phyloP scores from a whole-genome alignment of 2,888 invertebrate species.

The Apotomis betuletana region DNA sequence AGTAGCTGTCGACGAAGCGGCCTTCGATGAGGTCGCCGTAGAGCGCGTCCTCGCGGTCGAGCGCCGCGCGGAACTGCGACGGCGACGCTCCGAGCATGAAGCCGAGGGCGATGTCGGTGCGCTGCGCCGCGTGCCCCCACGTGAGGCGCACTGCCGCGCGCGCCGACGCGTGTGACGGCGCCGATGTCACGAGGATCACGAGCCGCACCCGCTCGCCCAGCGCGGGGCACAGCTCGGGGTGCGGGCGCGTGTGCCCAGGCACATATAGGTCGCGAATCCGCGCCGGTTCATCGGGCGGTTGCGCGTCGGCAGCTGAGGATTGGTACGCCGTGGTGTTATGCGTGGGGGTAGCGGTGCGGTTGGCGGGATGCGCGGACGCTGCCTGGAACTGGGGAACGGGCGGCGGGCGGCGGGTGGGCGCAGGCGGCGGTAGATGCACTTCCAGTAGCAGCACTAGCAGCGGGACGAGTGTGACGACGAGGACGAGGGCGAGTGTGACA shows the following conservation, averaged over 20 bases:
- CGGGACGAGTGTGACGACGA: slow-evolving; percentile 37
- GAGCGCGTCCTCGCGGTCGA: slow-evolving; percentile 86
- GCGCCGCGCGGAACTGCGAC: slow-evolving; percentile 72
- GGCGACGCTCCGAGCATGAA: slow-evolving; percentile 85
- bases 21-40: slow-evolving; percentile 91
- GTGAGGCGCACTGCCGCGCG: slow-evolving; percentile 91
- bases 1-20: slow-evolving; percentile 89
- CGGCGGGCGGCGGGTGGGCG: slow-evolving; percentile 47
- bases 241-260: slow-evolving; percentile 86
- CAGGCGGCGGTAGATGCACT: slow-evolving; percentile 47
- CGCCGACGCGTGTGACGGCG: slow-evolving; percentile 87
- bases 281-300: slow-evolving; percentile 50
- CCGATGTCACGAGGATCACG: slow-evolving; percentile 88
- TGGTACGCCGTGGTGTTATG: slow-evolving; percentile 76
- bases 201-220: slow-evolving; percentile 85
- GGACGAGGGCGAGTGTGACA: too few relatives aligned
- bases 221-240: slow-evolving; percentile 86
- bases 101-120: slow-evolving; percentile 86
- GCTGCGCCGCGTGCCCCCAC: slow-evolving; percentile 89
- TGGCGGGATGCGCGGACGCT: slow-evolving; percentile 25
- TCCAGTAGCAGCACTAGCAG: slow-evolving; percentile 45
- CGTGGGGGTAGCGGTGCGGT: slow-evolving; percentile 34
- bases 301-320: slow-evolving; percentile 59
- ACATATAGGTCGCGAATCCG: slow-evolving; percentile 86
- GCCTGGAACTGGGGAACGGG: slow-evolving; percentile 49